Conservation (phyloP, 2,797 vertebrate species). For the Muraenolepis orangiensis region DNA sequence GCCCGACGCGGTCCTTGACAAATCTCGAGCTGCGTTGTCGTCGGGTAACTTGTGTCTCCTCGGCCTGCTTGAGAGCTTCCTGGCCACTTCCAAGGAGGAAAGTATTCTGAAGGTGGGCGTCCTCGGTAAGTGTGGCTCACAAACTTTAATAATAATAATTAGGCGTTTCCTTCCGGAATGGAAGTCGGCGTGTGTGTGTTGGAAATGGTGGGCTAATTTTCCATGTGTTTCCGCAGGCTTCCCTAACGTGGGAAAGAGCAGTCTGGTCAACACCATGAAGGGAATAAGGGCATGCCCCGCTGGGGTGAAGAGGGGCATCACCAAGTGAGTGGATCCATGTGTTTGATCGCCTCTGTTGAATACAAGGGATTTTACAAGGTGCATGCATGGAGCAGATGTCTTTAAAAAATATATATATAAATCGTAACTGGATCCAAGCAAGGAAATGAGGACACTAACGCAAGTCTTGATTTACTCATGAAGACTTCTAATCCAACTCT, state of each 20-base stretch:
- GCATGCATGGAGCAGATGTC: neutral
- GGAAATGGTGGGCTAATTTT: neutral
- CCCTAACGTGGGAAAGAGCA: constrained; percentile 97
- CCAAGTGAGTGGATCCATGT: constrained; percentile 77
- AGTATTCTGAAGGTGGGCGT: constrained; percentile 81
- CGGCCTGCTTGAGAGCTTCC: constrained; percentile 72
- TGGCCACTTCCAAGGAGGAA: constrained; percentile 41
- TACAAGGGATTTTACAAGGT: too few species aligned
- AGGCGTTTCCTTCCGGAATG: neutral
- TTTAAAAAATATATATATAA: neutral
- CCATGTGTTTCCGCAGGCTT: constrained; percentile 77
- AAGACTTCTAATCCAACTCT: constrained; percentile 81
- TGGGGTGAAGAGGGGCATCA: constrained; percentile 82
- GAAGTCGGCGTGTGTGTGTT: neutral
- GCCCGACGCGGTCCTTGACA: constrained; percentile 50
- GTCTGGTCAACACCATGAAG: constrained; percentile 90
- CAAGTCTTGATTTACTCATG: constrained; percentile 61
- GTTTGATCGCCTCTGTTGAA: too few species aligned
- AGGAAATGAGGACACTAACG: constrained; percentile 69
- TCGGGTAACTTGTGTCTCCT: constrained; percentile 75
- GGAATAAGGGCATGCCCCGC: constrained; percentile 78
- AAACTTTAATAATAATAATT: neutral
- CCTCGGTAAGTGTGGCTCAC: constrained; percentile 75
- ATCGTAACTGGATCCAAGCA: constrained; percentile 5
- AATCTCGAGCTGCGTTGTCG: constrained; percentile 64